phyloP scores from a whole-genome alignment of 2,113 vertebrate genomes.

The Genyomyrus donnyi region DNA sequence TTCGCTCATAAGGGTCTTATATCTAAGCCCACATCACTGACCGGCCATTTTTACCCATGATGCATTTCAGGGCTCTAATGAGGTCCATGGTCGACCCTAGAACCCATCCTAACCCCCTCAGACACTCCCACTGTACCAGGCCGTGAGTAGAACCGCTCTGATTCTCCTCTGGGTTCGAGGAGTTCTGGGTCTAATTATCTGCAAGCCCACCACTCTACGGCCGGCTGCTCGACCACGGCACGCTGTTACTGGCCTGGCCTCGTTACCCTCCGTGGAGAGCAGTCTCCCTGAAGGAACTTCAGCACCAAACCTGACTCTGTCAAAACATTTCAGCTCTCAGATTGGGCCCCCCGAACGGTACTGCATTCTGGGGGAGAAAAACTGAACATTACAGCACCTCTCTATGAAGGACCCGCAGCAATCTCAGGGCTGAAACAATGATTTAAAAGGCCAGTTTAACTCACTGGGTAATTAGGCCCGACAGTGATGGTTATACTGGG shows the following conservation, averaged over 20 bases:
- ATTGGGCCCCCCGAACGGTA: background rate
- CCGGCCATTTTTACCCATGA: background rate
- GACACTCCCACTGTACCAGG: background rate
- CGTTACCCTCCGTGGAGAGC: background rate
- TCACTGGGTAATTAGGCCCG: background rate
- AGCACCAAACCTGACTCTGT: background rate
- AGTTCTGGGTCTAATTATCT: background rate
- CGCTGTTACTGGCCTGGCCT: background rate
- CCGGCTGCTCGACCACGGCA: background rate
- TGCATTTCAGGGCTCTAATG: background rate
- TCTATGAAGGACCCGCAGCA: background rate
- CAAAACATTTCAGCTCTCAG: background rate
- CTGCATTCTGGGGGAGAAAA: background rate
- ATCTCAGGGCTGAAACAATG: background rate
- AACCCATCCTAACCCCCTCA: background rate
- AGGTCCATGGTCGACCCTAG: background rate
- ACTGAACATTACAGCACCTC: background rate
- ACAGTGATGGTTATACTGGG: background rate
- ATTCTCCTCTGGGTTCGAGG: background rate
- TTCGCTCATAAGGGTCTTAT: background rate
- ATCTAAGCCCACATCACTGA: background rate
- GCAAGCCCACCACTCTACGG: background rate
- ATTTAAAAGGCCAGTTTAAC: slow-evolving; percentile 4
- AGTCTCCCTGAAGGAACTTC: background rate
- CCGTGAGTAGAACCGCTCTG: background rate